These are phyloP conservation scores for Limnephilus auricula DNA, from an alignment of 2,888 invertebrate genomes.

Conservation along the genomic window DNA sequence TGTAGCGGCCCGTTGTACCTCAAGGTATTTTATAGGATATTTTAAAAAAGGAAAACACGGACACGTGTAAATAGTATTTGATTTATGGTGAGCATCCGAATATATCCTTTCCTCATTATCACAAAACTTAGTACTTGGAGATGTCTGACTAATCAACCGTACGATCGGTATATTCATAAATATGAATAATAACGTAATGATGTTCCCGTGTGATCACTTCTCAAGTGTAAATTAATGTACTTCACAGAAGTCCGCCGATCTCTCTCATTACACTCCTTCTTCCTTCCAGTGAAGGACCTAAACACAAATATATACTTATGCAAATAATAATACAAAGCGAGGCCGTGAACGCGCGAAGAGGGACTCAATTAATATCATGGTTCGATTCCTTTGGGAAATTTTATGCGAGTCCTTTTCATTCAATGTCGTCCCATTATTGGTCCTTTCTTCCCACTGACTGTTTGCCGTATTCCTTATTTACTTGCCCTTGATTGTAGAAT, in stretches of 20 bases:
- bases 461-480: background rate
- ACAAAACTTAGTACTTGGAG: too few species aligned
- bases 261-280: background rate
- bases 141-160: too few species aligned
- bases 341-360: background rate
- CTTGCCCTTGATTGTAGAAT: background rate
- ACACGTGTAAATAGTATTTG: too few species aligned
- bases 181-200: background rate
- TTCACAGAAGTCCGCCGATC: background rate
- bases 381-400: constrained; percentile 2
- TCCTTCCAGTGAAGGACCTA: background rate
- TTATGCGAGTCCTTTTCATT: background rate
- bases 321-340: background rate
- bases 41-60: too few species aligned
- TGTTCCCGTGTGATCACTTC: background rate
- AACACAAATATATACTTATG: background rate
- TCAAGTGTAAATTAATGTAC: background rate
- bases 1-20: too few species aligned
- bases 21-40: too few species aligned
- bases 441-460: background rate
- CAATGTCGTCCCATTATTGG: background rate
- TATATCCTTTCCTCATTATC: too few species aligned
- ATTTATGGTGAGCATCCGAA: too few species aligned
- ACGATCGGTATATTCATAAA: too few species aligned
- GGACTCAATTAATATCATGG: background rate